Evolutionary conservation across 1,140 invertebrate genomes (phyloP), one percentile per base, ranked within the genome.

Genomic region (Procambarus clarkii): DNA sequence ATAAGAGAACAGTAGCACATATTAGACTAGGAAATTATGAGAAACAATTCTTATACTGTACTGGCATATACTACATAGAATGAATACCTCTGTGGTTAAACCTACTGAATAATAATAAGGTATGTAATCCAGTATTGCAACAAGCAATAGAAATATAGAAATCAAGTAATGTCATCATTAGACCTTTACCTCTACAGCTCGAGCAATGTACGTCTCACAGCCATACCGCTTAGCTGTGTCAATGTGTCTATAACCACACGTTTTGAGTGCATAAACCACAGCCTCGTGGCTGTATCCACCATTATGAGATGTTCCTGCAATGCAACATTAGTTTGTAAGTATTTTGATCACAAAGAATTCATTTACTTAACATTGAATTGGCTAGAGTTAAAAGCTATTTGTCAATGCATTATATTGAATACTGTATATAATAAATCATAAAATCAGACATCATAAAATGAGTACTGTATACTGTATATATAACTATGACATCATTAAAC

Each of bases 221-320:
- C 94, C 94, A 90, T 95, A 95, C 11, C 94, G 89, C 91, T 94
- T 94, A 21, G 94, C 94, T n/a, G 94, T 95, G 91, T 95, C 94
- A 92, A 95, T 94, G 46, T 94, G 92, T 80, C 94, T 90, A 91
- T 95, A 95, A n/a, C 93, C 93, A 89, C 94, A 94, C 21, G 94
- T 83, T 91, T 93, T 93, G 18, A 95, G 88, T 13, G 94, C 94
- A 92, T 94, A 94, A 50, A 95, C 93, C 44, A 95, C 94, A 34
- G 94, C 94, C 44, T 94, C 93, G 80, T 95, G 94, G 78, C 93
- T 94, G 86, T 95, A 95, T 13, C 94, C 94, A 77, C 94, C 94
- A 93, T 94, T 93, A 92, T 95, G 94, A 58, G 94, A 95, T n/a
- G 94, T 95, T 44, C 94, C 94, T 95, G 88, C 34, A 92, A 90